Evolutionary conservation across 2,888 invertebrate species (phyloP).

Genomic region (Cheilosia impressa): DNA sequence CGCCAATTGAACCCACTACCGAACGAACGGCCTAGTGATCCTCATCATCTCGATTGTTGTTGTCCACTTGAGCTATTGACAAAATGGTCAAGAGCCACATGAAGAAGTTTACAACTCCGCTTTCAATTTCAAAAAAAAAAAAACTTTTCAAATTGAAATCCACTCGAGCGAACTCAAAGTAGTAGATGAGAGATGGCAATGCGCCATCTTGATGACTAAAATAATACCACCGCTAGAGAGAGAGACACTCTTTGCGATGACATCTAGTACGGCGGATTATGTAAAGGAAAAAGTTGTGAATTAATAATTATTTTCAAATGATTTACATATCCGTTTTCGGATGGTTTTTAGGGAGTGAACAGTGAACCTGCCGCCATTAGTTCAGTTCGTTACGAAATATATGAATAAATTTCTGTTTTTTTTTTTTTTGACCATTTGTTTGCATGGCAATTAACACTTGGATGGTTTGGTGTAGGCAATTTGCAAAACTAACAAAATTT

Average conservation of each 20-base stretch:
- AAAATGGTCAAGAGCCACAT: background rate
- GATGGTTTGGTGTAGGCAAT: too few relatives aligned
- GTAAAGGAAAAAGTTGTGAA: slow-evolving; percentile 6
- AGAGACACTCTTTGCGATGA: slow-evolving; percentile 19
- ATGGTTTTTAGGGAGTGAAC: background rate
- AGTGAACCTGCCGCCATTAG: background rate
- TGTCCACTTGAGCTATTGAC: background rate
- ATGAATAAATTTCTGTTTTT: too few relatives aligned
- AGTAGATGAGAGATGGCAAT: background rate
- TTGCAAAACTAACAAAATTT: too few relatives aligned
- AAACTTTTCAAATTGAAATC: background rate
- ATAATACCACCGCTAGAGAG: background rate
- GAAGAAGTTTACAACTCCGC: background rate
- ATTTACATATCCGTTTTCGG: slow-evolving; percentile 9
- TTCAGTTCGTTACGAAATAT: too few relatives aligned
- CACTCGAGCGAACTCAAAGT: background rate
- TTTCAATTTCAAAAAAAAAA: background rate
- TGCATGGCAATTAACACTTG: too few relatives aligned
- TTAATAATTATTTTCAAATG: background rate
- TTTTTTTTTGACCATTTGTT: too few relatives aligned
- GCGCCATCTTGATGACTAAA: background rate
- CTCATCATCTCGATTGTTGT: background rate
- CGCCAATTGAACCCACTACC: too few relatives aligned
- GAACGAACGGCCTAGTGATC: too few relatives aligned
- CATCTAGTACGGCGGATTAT: slow-evolving; percentile 40